Percentiles rank a stretch among this genome's conserved stretches.
Conservation (phyloP, 2,797 vertebrate genomes). For the Gephyroberyx darwinii region DNA sequence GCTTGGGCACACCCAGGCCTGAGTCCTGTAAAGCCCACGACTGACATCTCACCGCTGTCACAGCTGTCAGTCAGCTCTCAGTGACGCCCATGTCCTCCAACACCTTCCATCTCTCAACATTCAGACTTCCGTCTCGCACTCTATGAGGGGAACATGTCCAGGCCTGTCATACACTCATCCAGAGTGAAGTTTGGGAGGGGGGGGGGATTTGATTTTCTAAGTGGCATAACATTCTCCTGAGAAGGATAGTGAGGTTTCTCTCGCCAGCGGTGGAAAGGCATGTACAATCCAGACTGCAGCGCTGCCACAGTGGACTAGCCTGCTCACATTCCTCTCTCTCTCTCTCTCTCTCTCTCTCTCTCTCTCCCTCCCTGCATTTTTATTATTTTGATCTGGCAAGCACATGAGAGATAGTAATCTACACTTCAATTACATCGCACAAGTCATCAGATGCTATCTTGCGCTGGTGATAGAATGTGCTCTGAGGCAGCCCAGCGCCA, state of each 20-base stretch:
- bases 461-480: conserved; percentile 77
- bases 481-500: conserved; percentile 77
- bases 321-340: conserved; percentile 58
- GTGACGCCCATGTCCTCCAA: conserved; percentile 69
- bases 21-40: conserved; percentile 54
- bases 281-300: conserved; percentile 28
- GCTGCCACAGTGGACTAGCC: conserved; percentile 57
- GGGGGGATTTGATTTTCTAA: conserved; percentile 65
- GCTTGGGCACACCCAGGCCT: conserved; percentile 13
- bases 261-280: conserved; percentile 56
- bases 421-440: conserved; percentile 81
- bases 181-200: conserved; percentile 49
- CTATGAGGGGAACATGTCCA: conserved; percentile 65
- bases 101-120: conserved; percentile 66
- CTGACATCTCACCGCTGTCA: conserved; percentile 69
- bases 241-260: conserved; percentile 62
- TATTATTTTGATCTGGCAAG: conserved; percentile 81
- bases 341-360: conserved; percentile 43
- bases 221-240: conserved; percentile 64
- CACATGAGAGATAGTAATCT: conserved; percentile 81
- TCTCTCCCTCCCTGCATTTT: conserved; percentile 68
- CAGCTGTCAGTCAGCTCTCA: conserved; percentile 71
- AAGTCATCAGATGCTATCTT: conserved; percentile 83
- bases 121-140: conserved; percentile 53
- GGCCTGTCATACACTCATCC: conserved; percentile 70